A percentile compares a stretch with the other conserved stretches of the same genome.
phyloP scores from a whole-genome alignment of 2,888 invertebrate genomes.

The Oligia strigilis region DNA sequence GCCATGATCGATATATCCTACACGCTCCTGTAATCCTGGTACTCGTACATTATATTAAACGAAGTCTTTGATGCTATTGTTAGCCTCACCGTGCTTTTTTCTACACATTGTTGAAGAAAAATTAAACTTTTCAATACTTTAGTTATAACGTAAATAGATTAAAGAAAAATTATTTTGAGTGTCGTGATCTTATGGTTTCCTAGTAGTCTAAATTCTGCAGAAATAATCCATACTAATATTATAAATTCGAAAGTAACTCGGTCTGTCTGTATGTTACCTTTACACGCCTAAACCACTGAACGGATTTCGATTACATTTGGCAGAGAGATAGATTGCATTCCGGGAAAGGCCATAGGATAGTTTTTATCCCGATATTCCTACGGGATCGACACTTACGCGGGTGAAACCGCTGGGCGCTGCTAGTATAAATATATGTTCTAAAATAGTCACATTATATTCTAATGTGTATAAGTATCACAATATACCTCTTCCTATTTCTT shows the following conservation, averaged over 20 bases:
- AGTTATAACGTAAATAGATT: not conserved
- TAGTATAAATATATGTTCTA: too few species aligned
- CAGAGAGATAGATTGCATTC: too few species aligned
- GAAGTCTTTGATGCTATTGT: conserved; percentile 40
- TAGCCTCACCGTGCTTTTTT: conserved; percentile 7
- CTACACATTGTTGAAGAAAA: conserved; percentile 23
- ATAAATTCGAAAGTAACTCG: too few species aligned
- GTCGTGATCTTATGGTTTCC: not conserved
- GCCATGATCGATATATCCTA: conserved; percentile 54
- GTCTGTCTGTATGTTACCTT: too few species aligned
- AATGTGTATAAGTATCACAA: too few species aligned
- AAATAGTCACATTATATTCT: not conserved
- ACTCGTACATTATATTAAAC: conserved; percentile 35
- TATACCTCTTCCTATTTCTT: not conserved
- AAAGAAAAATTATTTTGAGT: not conserved
- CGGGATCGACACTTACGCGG: too few species aligned
- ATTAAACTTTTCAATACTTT: conserved; percentile 20
- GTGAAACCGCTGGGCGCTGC: too few species aligned
- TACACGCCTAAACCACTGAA: too few species aligned
- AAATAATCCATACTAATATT: too few species aligned
- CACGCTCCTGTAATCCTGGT: conserved; percentile 50
- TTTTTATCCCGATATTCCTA: too few species aligned
- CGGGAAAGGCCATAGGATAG: too few species aligned
- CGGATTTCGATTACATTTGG: too few species aligned
- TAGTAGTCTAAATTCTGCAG: not conserved